Percentiles rank a stretch among this genome's conserved stretches.
Conservation (phyloP, 2,113 vertebrate species). For the Talpa occidentalis region DNA sequence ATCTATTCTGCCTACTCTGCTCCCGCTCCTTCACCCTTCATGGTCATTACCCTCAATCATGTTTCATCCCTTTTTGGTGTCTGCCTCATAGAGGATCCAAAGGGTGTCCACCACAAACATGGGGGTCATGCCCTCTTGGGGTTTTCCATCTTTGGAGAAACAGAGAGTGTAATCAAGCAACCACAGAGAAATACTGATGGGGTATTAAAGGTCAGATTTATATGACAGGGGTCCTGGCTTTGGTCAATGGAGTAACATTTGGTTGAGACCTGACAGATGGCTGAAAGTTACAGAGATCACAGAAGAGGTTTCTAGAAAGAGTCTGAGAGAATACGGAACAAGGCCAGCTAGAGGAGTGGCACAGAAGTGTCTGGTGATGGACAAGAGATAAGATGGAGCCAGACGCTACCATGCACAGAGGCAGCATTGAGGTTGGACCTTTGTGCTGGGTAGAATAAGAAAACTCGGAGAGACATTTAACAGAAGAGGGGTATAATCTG, state of each 20-base stretch:
- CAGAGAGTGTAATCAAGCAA: neutral
- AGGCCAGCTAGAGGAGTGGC: neutral
- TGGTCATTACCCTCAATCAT: neutral
- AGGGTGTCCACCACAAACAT: neutral
- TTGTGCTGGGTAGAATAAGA: neutral
- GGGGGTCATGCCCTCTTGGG: neutral
- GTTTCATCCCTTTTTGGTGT: neutral
- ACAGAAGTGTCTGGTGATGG: neutral
- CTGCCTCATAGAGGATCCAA: neutral
- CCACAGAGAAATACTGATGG: fast-evolving
- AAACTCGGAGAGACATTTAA: neutral
- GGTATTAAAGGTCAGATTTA: neutral
- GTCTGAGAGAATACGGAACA: neutral
- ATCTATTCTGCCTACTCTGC: neutral
- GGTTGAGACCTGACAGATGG: neutral
- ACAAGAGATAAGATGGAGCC: neutral
- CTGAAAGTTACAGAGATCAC: neutral
- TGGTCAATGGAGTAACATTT: neutral
- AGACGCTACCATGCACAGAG: fast-evolving
- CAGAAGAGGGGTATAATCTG: neutral
- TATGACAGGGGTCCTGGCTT: neutral
- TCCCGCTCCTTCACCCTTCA: neutral
- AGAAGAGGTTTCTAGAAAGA: neutral
- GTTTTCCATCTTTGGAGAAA: neutral
- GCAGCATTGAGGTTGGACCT: neutral